Evolutionary conservation across 2,888 invertebrate species (phyloP).

Genomic region (Polyommatus iphigenia): DNA sequence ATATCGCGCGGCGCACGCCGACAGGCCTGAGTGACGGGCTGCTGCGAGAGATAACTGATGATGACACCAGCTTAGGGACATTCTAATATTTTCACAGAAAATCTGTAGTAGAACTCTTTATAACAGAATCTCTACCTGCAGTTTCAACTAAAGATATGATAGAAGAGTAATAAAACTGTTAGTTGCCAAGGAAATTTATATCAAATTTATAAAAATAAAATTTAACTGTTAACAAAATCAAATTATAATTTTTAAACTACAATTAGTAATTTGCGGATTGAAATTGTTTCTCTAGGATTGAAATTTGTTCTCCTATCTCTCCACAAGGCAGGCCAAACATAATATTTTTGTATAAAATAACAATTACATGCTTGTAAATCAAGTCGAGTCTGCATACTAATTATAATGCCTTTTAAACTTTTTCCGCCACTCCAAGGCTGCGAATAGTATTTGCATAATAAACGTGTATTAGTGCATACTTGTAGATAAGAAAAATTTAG

Average conservation of each 20-base stretch:
- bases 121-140: neutral
- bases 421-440: conserved; percentile 10
- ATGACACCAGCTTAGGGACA: neutral
- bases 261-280: no score
- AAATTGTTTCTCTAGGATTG: neutral
- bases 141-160: neutral
- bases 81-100: neutral
- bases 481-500: neutral
- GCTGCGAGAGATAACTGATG: conserved; percentile 6
- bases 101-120: neutral
- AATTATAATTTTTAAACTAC: neutral
- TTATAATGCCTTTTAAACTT: neutral
- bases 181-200: neutral
- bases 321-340: neutral
- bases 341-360: neutral
- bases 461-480: conserved; percentile 14
- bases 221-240: neutral
- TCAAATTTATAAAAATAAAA: neutral
- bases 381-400: conserved; percentile 3
- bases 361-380: conserved; percentile 1
- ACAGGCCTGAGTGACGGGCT: conserved; percentile 8
- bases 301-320: neutral
- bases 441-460: conserved; percentile 21
- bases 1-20: conserved; percentile 16
- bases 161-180: neutral